Evolutionary conservation across 2,797 vertebrate genomes (phyloP).

Genomic region (Acropternis orthonyx): DNA sequence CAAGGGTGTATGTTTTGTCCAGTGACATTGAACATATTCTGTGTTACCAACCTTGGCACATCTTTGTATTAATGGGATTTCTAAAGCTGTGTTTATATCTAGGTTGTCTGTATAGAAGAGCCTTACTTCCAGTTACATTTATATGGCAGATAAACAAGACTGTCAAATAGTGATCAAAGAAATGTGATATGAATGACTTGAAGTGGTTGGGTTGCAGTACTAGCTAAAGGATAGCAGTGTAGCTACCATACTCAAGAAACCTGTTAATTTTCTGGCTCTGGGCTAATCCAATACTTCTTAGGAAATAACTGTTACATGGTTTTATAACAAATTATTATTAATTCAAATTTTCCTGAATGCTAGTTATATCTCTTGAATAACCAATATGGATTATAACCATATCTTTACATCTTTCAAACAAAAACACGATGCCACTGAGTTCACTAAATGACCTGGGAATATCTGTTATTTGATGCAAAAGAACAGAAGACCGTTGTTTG

Average conservation of each 20-base stretch:
- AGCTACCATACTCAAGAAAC: neutral
- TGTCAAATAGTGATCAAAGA: neutral
- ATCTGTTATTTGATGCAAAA: neutral
- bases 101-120: neutral
- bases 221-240: neutral
- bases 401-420: neutral
- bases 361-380: neutral
- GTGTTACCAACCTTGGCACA: neutral
- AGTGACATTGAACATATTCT: neutral
- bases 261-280: neutral
- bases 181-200: neutral
- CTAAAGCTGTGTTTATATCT: neutral
- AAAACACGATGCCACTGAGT: neutral
- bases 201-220: neutral
- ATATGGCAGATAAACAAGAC: neutral
- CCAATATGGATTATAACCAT: neutral
- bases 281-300: neutral
- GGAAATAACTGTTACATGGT: neutral
- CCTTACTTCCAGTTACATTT: neutral
- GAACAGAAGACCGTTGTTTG: neutral
- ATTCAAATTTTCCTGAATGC: neutral
- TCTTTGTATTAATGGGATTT: neutral
- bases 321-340: neutral
- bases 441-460: neutral
- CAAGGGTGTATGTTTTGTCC: neutral